A percentile compares a stretch with the other conserved stretches of the same genome.
These are phyloP conservation scores for Pterostichus niger DNA, from an alignment of 2,888 invertebrate species.

Conservation along the genomic window DNA sequence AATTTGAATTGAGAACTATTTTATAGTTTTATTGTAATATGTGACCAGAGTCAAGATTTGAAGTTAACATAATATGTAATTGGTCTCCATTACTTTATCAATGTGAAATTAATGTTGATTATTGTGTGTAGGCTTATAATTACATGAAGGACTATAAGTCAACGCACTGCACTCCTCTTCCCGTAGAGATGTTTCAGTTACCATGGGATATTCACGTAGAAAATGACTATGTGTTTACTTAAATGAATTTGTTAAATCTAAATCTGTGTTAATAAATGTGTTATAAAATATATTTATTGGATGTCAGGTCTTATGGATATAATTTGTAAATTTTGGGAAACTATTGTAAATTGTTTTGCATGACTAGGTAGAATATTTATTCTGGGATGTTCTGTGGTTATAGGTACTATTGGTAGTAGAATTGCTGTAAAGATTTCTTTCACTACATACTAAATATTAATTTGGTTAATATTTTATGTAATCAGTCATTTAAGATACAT, in stretches of 20 bases:
- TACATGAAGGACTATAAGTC: conserved; percentile 92
- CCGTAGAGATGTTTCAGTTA: conserved; percentile 81
- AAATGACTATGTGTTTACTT: conserved; percentile 75
- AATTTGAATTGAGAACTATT: too few species aligned
- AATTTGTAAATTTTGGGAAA: conserved; percentile 17
- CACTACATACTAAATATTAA: not conserved
- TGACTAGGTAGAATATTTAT: conserved; percentile 4
- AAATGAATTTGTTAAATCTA: conserved; percentile 65
- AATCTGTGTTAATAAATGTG: conserved; percentile 43
- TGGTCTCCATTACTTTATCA: not conserved
- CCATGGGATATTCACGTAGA: conserved; percentile 79
- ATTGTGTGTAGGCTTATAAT: conserved; percentile 81
- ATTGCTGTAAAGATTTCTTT: conserved; percentile 4
- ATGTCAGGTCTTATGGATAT: conserved; percentile 22
- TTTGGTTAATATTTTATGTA: not conserved
- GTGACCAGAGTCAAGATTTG: too few species aligned
- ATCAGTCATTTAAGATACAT: too few species aligned
- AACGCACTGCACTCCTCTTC: conserved; percentile 92
- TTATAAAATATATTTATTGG: conserved; percentile 47
- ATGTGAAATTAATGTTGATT: not conserved
- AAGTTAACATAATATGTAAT: too few species aligned
- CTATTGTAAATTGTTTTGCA: not conserved
- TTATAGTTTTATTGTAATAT: too few species aligned
- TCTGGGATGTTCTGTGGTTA: not conserved
- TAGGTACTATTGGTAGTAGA: conserved; percentile 12